Evolutionary conservation across 1,140 invertebrate species (phyloP).

Genomic region (Temnothorax longispinosus): DNA sequence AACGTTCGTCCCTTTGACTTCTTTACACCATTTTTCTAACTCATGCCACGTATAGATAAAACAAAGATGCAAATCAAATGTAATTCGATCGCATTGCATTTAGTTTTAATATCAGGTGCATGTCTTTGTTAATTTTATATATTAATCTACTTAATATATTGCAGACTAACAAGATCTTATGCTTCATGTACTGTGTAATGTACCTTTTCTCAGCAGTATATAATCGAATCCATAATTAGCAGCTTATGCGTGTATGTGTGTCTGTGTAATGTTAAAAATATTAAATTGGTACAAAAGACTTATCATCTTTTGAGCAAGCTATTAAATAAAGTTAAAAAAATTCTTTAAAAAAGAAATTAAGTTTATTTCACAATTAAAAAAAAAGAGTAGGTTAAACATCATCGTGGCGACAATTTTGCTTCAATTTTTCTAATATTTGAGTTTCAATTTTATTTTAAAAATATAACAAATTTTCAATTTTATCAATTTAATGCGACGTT

Average conservation of each 20-base stretch:
- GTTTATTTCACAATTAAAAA: neutral
- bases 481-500: neutral
- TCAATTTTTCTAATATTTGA: neutral
- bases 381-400: neutral
- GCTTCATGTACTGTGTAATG: constrained; percentile 13
- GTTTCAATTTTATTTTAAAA: neutral
- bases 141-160: constrained; percentile 5
- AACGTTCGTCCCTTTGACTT: neutral
- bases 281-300: neutral
- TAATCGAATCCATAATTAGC: constrained; percentile 6
- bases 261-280: neutral
- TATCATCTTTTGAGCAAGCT: neutral
- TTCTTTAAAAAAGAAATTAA: neutral
- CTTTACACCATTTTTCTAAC: neutral
- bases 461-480: neutral
- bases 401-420: neutral
- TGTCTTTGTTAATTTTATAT: constrained; percentile 1
- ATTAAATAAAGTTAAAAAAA: neutral
- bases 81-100: neutral
- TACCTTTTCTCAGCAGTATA: neutral
- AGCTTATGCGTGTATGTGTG: neutral
- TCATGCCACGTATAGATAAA: neutral
- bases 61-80: neutral
- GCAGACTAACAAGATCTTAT: constrained; percentile 2
- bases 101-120: neutral